These are phyloP conservation scores for Montipora foliosa DNA, from an alignment of 64 coral and sea anemone species.

Conservation along the genomic window DNA sequence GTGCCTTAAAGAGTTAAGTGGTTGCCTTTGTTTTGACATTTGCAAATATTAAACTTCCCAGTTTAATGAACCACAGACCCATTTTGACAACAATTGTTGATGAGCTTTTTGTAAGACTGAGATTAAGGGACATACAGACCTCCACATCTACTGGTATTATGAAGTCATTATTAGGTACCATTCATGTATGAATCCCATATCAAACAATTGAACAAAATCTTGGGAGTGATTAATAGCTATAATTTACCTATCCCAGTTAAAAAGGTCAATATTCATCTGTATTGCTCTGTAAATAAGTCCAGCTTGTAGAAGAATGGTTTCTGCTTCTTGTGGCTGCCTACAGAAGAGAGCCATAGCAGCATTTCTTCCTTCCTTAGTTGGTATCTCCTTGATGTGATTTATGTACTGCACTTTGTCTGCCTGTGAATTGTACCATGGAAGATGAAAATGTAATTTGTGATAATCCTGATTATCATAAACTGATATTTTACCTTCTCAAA, in stretches of 20 bases:
- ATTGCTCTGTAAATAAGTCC: slow-evolving; percentile 95
- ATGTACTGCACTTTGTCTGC: slow-evolving; percentile 99
- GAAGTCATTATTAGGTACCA: too few species aligned
- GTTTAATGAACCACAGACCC: too few species aligned
- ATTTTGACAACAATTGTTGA: too few species aligned
- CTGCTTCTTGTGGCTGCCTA: slow-evolving; percentile 89
- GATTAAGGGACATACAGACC: too few species aligned
- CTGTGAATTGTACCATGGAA: slow-evolving; percentile 10
- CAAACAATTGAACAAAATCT: too few species aligned
- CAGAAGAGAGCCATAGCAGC: slow-evolving; percentile 98
- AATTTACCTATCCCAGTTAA: slow-evolving; percentile 94
- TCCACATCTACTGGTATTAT: too few species aligned
- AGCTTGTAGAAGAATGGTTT: slow-evolving; percentile 89
- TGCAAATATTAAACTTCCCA: too few species aligned
- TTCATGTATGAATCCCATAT: too few species aligned
- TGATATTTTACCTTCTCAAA: too few species aligned
- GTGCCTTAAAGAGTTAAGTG: too few species aligned
- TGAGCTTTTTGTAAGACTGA: too few species aligned
- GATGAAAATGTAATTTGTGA: not conserved
- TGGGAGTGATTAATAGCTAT: not conserved
- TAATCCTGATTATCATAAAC: not conserved
- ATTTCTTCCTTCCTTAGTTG: slow-evolving; percentile 95
- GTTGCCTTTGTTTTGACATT: too few species aligned
- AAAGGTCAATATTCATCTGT: slow-evolving; percentile 97
- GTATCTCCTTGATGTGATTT: slow-evolving; percentile 98